Evolutionary conservation across 2,888 invertebrate genomes (phyloP).

Genomic region (Conistra vaccinii): DNA sequence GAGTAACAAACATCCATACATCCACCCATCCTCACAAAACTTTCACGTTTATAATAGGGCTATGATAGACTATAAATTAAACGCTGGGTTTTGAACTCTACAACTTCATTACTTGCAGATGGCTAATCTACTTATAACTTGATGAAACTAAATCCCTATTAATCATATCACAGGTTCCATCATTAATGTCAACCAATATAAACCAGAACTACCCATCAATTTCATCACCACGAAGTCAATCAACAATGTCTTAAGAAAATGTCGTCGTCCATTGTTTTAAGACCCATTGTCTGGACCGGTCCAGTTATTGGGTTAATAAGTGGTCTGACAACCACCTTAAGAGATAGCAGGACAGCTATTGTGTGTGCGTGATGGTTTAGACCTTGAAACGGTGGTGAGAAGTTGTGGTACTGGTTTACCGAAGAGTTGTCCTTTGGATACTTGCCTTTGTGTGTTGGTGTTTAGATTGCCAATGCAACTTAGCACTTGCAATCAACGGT

Average conservation of each 20-base stretch:
- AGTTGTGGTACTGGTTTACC: constrained; percentile 27
- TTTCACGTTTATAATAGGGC: no score
- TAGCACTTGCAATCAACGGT: background rate
- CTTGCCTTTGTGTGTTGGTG: constrained; percentile 9
- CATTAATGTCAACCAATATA: background rate
- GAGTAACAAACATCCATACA: no score
- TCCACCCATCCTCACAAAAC: no score
- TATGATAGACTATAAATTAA: background rate
- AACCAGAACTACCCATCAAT: constrained; percentile 22
- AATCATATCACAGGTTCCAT: background rate
- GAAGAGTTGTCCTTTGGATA: background rate
- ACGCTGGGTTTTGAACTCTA: background rate
- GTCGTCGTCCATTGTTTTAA: constrained; percentile 53
- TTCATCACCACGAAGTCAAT: constrained; percentile 25
- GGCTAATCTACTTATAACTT: background rate
- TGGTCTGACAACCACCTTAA: constrained; percentile 42
- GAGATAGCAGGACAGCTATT: constrained; percentile 37
- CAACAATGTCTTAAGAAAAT: constrained; percentile 54
- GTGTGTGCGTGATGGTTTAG: constrained; percentile 68
- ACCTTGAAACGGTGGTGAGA: constrained; percentile 65
- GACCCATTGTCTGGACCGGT: constrained; percentile 62
- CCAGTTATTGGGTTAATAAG: constrained; percentile 31
- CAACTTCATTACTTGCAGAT: background rate
- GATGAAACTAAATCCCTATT: background rate
- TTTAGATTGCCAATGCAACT: background rate